Evolutionary conservation across 2,113 vertebrate species (phyloP).

Genomic region (Pandion haliaetus): DNA sequence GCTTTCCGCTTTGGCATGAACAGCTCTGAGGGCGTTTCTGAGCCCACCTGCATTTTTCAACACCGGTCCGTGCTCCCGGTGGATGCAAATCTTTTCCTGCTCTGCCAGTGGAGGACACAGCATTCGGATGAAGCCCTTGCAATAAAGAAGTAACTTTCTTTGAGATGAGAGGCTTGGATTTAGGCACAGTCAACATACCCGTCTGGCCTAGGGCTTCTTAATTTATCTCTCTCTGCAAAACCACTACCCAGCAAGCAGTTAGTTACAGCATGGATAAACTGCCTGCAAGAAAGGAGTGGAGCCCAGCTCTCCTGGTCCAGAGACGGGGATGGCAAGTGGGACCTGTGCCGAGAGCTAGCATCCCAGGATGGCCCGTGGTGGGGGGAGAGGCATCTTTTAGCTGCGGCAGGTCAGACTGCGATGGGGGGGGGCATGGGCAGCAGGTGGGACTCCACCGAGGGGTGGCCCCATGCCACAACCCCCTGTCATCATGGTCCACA

Average conservation of each 20-base stretch:
- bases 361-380: rapidly evolving
- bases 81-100: background rate
- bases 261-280: background rate
- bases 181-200: background rate
- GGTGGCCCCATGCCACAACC: background rate
- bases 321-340: rapidly evolving
- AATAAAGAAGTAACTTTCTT: background rate
- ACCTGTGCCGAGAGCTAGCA: background rate
- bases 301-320: background rate
- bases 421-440: too few relatives aligned
- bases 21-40: background rate
- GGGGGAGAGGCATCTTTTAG: background rate
- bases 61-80: rapidly evolving
- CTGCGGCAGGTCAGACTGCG: rapidly evolving
- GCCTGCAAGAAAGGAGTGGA: background rate
- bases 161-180: background rate
- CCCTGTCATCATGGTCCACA: background rate
- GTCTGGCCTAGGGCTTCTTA: background rate
- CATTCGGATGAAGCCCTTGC: rapidly evolving
- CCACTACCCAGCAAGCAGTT: background rate
- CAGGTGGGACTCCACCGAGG: too few relatives aligned
- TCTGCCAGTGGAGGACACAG: background rate
- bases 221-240: background rate
- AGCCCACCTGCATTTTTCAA: background rate
- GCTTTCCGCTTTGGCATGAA: background rate